Percentiles rank a stretch among this genome's conserved stretches.
Conservation (phyloP, 2,797 vertebrate species). For the Masticophis lateralis region DNA sequence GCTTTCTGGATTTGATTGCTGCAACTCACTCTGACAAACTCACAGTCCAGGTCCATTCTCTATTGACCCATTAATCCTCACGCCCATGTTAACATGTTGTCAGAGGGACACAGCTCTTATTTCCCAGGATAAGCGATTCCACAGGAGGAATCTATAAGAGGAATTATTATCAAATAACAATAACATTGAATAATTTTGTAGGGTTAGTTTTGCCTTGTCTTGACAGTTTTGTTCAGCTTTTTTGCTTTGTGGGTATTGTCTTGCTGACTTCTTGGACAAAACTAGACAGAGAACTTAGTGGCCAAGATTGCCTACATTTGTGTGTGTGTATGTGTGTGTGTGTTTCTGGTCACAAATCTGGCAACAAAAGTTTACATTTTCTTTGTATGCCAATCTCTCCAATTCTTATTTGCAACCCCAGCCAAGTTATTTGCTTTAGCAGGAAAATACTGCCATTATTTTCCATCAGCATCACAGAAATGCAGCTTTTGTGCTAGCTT, state of each 20-base stretch:
- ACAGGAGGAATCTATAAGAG: neutral
- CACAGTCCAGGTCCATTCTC: neutral
- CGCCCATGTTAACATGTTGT: neutral
- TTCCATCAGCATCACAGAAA: neutral
- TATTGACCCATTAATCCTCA: neutral
- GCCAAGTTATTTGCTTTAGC: neutral
- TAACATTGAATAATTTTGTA: neutral
- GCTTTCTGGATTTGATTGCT: too few species aligned
- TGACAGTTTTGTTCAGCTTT: conserved; percentile 16
- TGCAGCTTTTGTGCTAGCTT: neutral
- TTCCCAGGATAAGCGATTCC: neutral
- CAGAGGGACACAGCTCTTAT: neutral
- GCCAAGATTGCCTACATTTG: neutral
- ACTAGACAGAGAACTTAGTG: neutral
- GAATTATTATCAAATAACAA: neutral
- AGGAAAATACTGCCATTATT: neutral
- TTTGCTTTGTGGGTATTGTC: neutral
- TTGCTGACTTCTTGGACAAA: neutral
- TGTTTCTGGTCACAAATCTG: neutral
- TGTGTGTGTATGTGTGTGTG: neutral
- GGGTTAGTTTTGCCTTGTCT: neutral
- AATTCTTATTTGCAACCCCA: neutral
- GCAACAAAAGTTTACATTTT: neutral
- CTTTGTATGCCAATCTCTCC: neutral
- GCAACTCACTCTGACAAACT: neutral